A percentile compares a stretch with the other conserved stretches of the same genome.
phyloP scores from a whole-genome alignment of 1,140 invertebrate species.

The Neodiprion fabricii region DNA sequence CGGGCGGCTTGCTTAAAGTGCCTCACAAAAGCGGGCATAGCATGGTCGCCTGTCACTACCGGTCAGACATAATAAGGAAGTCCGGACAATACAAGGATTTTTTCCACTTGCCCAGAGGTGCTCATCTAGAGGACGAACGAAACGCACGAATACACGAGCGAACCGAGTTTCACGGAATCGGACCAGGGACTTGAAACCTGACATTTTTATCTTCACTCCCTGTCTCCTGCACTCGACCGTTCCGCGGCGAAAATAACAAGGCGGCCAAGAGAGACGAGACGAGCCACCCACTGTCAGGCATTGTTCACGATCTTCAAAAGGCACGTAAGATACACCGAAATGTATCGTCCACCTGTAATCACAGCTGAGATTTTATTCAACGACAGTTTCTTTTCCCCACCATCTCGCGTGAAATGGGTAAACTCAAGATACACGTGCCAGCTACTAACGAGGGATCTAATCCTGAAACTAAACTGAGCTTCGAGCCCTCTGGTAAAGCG shows the following conservation, averaged over 20 bases:
- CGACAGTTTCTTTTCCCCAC: too few species aligned
- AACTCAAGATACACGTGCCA: not conserved
- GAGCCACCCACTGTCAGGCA: not conserved
- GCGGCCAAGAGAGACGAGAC: not conserved
- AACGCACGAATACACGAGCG: not conserved
- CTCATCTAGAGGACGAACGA: not conserved
- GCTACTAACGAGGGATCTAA: not conserved
- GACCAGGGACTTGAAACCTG: not conserved
- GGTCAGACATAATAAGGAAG: constrained; percentile 17
- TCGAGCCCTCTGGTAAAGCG: constrained; percentile 4
- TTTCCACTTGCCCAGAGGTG: constrained; percentile 10
- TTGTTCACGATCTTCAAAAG: not conserved
- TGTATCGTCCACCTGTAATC: too few species aligned
- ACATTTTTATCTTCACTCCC: not conserved
- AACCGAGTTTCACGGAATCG: not conserved
- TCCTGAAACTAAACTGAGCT: not conserved
- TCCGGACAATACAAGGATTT: constrained; percentile 16
- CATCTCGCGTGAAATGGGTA: too few species aligned
- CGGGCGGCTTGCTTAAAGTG: constrained; percentile 11
- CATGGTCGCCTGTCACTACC: constrained; percentile 13
- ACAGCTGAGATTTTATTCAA: too few species aligned
- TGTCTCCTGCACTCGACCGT: not conserved
- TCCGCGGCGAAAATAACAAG: not conserved
- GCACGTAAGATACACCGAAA: not conserved
- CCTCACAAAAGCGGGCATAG: constrained; percentile 9